Conservation (phyloP, 2,888 invertebrate species). For the Cephus runcator region DNA sequence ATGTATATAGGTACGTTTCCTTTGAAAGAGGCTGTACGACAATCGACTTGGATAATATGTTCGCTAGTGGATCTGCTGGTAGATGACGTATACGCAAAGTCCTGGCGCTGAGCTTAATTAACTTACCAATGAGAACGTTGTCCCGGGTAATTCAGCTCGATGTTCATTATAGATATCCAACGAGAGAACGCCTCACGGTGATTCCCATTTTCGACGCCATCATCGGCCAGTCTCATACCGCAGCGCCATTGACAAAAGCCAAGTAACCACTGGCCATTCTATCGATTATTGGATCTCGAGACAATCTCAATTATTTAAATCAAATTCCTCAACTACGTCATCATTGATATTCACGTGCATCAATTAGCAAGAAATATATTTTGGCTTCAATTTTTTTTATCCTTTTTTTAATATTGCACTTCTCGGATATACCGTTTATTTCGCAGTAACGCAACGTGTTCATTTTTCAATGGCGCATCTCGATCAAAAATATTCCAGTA, state of each 20-base stretch:
- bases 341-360: neutral
- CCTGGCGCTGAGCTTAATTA: conserved; percentile 26
- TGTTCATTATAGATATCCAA: conserved; percentile 33
- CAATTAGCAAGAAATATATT: neutral
- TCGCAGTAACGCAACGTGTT: neutral
- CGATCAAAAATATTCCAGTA: too few species aligned
- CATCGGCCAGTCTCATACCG: neutral
- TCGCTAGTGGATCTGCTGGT: neutral
- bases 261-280: neutral
- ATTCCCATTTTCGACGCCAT: neutral
- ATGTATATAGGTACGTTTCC: neutral
- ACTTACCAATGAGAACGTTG: conserved; percentile 32
- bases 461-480: too few species aligned
- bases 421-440: neutral
- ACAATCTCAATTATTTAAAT: neutral
- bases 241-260: neutral
- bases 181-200: neutral
- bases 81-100: neutral
- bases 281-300: neutral
- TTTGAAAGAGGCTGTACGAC: neutral
- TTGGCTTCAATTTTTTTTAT: neutral
- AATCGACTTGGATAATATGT: neutral
- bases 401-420: neutral
- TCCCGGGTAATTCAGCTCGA: conserved; percentile 30
- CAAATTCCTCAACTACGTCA: neutral